These are phyloP conservation scores for Lepus europaeus DNA, from an alignment of 2,113 vertebrate genomes.

Conservation along the genomic window DNA sequence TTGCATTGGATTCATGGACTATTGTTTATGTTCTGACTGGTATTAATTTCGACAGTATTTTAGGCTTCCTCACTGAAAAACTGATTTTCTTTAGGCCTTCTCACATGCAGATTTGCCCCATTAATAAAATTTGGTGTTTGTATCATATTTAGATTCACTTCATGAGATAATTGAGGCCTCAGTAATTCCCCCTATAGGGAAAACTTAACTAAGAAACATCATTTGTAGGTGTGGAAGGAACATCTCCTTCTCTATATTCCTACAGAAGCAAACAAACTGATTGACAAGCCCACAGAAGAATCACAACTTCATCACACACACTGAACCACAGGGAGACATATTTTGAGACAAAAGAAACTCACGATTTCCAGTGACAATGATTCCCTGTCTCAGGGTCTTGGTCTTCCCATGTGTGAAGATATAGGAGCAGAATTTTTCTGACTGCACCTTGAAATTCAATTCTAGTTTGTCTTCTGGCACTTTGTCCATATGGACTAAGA, in stretches of 20 bases:
- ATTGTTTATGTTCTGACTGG: neutral
- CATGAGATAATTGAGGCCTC: neutral
- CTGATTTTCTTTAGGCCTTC: neutral
- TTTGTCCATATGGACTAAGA: slow-evolving; percentile 55
- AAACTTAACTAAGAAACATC: neutral
- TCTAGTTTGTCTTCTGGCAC: slow-evolving; percentile 67
- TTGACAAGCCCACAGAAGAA: neutral
- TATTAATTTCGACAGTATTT: neutral
- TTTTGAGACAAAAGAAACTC: slow-evolving; percentile 34
- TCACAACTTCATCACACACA: neutral
- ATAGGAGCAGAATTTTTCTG: slow-evolving; percentile 64
- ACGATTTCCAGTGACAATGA: slow-evolving; percentile 70
- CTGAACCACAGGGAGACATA: neutral
- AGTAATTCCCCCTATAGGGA: neutral
- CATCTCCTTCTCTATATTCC: neutral
- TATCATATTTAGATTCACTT: neutral
- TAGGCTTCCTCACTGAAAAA: neutral
- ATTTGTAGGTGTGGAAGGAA: neutral
- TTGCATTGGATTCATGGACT: neutral
- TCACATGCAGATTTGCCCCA: neutral
- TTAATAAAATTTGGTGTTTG: neutral
- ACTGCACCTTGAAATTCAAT: slow-evolving; percentile 59
- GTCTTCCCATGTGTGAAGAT: slow-evolving; percentile 62
- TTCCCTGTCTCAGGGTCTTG: slow-evolving; percentile 72
- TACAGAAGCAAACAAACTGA: neutral